These are phyloP conservation scores for Oreochromis aureus DNA, from an alignment of 2,113 vertebrate genomes.

Conservation along the genomic window DNA sequence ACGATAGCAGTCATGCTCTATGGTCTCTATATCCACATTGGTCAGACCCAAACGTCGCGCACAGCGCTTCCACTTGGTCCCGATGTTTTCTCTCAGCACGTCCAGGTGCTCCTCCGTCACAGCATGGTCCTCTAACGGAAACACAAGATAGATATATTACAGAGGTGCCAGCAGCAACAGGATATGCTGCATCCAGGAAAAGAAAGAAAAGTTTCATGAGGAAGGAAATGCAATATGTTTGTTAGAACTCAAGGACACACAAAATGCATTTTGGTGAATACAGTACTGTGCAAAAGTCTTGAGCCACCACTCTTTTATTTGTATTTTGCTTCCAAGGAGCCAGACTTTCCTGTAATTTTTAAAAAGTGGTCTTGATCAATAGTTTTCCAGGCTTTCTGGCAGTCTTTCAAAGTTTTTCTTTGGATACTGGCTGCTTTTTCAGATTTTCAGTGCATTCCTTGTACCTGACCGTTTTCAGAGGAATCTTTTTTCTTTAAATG, in stretches of 20 bases:
- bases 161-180: neutral
- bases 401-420: neutral
- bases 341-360: neutral
- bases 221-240: neutral
- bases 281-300: neutral
- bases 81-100: slow-evolving; percentile 81
- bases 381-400: neutral
- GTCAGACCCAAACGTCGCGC: slow-evolving; percentile 82
- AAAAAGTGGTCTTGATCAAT: neutral
- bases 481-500: neutral
- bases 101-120: slow-evolving; percentile 76
- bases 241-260: neutral
- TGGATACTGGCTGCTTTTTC: neutral
- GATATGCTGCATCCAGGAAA: neutral
- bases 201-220: neutral
- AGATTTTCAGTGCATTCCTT: neutral
- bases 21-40: slow-evolving; percentile 82
- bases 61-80: slow-evolving; percentile 81
- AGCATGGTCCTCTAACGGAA: slow-evolving; percentile 53
- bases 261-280: neutral
- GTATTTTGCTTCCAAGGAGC: neutral
- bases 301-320: neutral
- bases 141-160: neutral
- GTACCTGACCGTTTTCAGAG: neutral
- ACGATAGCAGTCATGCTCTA: slow-evolving; percentile 82